phyloP scores from a whole-genome alignment of 2,888 invertebrate genomes.

The Busseola fusca region DNA sequence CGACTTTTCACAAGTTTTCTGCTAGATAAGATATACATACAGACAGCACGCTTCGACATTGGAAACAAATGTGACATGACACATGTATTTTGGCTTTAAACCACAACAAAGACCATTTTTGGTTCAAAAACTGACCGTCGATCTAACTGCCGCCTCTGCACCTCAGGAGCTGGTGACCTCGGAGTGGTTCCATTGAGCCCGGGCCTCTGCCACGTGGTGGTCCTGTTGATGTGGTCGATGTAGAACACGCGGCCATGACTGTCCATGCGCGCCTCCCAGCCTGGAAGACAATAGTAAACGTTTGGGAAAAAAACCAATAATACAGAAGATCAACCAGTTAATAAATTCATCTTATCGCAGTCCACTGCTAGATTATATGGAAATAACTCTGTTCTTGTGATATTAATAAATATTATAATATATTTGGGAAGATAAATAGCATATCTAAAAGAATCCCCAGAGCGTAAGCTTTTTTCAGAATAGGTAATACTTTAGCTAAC shows the following conservation, averaged over 20 bases:
- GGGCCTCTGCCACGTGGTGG: conserved; percentile 98
- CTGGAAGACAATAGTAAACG: conserved; percentile 80
- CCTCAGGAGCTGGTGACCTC: conserved; percentile 89
- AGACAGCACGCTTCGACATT: background rate
- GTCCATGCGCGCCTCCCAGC: conserved; percentile 99
- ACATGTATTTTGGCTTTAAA: no score
- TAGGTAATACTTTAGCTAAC: background rate
- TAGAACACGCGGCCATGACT: conserved; percentile 99
- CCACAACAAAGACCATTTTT: background rate
- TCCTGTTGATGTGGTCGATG: conserved; percentile 98
- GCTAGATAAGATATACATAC: no score
- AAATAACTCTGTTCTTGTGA: no score
- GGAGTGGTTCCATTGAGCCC: conserved; percentile 86
- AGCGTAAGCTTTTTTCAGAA: background rate
- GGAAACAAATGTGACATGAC: background rate
- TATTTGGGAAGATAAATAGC: background rate
- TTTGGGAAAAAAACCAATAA: background rate
- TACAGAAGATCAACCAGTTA: background rate
- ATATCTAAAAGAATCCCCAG: background rate
- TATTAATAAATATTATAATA: background rate
- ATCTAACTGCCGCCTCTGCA: conserved; percentile 92
- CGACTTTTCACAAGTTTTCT: no score
- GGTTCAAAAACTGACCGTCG: conserved; percentile 81
- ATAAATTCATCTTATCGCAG: background rate
- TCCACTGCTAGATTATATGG: background rate